Evolutionary conservation across 2,113 vertebrate species (phyloP).

Genomic region (Pollachius pollachius): DNA sequence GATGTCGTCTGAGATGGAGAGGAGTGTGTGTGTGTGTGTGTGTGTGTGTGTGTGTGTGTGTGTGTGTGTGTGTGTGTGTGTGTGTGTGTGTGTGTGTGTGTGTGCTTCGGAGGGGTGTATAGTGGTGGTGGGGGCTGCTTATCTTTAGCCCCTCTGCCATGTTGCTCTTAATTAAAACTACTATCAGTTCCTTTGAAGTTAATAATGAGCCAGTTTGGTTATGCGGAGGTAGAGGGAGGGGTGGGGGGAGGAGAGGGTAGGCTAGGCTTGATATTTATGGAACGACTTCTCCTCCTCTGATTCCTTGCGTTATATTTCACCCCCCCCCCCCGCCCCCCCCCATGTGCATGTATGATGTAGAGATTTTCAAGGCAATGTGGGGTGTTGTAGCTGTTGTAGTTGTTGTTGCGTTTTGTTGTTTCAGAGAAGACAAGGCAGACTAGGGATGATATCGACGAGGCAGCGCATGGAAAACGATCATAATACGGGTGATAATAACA

Average conservation of each 20-base stretch:
- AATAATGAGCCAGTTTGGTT: slow-evolving; percentile 79
- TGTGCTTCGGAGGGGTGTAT: not conserved
- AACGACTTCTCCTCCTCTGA: slow-evolving; percentile 59
- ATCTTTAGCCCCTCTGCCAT: slow-evolving; percentile 67
- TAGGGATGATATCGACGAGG: slow-evolving; percentile 27
- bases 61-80: too few relatives aligned
- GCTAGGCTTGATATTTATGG: slow-evolving; percentile 55
- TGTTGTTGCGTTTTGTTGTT: slow-evolving; percentile 46
- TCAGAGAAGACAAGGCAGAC: slow-evolving; percentile 53
- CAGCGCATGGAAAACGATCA: slow-evolving; percentile 45
- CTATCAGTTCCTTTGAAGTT: slow-evolving; percentile 83
- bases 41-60: not conserved
- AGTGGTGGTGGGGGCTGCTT: slow-evolving; percentile 49
- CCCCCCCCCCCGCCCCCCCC: slow-evolving; percentile 3
- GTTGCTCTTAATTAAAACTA: slow-evolving; percentile 83
- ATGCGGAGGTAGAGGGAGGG: slow-evolving; percentile 43
- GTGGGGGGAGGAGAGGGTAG: slow-evolving; percentile 47
- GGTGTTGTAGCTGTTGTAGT: not conserved
- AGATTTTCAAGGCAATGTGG: too few relatives aligned
- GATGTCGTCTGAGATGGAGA: slow-evolving; percentile 63
- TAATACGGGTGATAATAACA: not conserved
- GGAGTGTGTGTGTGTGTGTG: slow-evolving; percentile 8
- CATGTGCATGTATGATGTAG: slow-evolving; percentile 20
- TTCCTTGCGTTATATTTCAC: slow-evolving; percentile 41
- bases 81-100: too few relatives aligned